Evolutionary conservation across 2,797 vertebrate species (phyloP).

Genomic region (Pangasius krempfi): DNA sequence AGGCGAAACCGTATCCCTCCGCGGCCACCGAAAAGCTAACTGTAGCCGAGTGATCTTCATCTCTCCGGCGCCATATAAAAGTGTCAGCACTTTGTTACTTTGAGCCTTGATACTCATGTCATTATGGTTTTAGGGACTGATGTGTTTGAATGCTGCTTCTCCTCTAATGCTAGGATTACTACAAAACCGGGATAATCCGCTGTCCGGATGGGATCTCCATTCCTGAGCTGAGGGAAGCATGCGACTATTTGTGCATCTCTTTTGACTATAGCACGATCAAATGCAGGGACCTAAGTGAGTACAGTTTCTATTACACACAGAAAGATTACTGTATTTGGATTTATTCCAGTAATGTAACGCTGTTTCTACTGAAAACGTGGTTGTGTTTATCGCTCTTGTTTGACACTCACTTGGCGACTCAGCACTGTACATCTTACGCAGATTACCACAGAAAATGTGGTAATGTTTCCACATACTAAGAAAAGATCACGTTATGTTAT

Average conservation of each 20-base stretch:
- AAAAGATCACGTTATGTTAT: not conserved
- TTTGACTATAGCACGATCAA: slow-evolving; percentile 99
- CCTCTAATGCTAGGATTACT: slow-evolving; percentile 88
- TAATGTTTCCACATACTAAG: too few relatives aligned
- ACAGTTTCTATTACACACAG: slow-evolving; percentile 15
- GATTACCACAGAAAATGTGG: not conserved
- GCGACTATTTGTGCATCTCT: slow-evolving; percentile 99
- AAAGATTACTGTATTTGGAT: not conserved
- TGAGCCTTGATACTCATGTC: not conserved
- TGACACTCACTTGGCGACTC: not conserved
- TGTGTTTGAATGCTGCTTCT: slow-evolving; percentile 36
- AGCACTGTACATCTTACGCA: not conserved
- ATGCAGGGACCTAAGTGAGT: slow-evolving; percentile 99
- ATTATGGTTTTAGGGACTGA: not conserved
- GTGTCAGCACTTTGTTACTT: not conserved
- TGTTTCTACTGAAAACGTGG: not conserved
- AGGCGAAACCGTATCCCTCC: not conserved
- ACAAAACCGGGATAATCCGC: slow-evolving; percentile 97
- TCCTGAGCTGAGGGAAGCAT: slow-evolving; percentile 96
- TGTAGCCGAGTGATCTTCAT: not conserved
- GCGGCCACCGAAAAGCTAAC: not conserved
- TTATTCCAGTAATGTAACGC: not conserved
- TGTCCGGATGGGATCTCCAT: slow-evolving; percentile 99
- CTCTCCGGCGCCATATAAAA: not conserved
- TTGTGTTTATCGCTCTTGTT: not conserved